A percentile compares a stretch with the other conserved stretches of the same genome.
These are phyloP conservation scores for Diorhabda carinulata DNA, from an alignment of 1,140 invertebrate genomes.

Conservation along the genomic window DNA sequence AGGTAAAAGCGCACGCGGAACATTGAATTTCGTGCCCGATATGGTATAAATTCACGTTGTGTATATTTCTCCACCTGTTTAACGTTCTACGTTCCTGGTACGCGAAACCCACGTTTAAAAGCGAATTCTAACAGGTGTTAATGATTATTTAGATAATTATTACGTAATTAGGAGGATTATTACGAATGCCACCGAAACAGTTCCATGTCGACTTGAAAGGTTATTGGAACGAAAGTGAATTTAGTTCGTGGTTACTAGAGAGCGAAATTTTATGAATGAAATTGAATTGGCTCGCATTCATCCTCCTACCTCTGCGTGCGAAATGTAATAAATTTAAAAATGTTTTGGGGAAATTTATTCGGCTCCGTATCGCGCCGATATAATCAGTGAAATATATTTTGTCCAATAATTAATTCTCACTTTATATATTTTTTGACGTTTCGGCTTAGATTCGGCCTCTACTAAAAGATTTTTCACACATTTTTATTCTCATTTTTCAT, in stretches of 20 bases:
- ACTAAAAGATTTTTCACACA: too few species aligned
- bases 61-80: slow-evolving; percentile 19
- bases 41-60: slow-evolving; percentile 11
- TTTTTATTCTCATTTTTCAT: too few species aligned
- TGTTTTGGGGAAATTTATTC: neutral
- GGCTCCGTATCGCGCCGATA: neutral
- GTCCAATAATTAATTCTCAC: too few species aligned
- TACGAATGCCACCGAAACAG: slow-evolving; percentile 9
- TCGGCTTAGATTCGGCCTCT: too few species aligned
- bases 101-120: slow-evolving; percentile 37
- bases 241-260: slow-evolving; percentile 8
- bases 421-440: too few species aligned
- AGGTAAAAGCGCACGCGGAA: slow-evolving; percentile 15
- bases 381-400: neutral
- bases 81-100: slow-evolving; percentile 29
- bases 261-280: slow-evolving; percentile 15
- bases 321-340: neutral
- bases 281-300: neutral
- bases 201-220: slow-evolving; percentile 1
- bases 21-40: slow-evolving; percentile 22
- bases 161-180: slow-evolving; percentile 30
- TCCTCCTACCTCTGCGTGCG: slow-evolving; percentile 1
- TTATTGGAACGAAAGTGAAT: slow-evolving; percentile 15
- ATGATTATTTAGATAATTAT: slow-evolving; percentile 31
- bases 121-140: slow-evolving; percentile 44